phyloP scores from a whole-genome alignment of 2,888 invertebrate species.

The Himalopsyche anomala region DNA sequence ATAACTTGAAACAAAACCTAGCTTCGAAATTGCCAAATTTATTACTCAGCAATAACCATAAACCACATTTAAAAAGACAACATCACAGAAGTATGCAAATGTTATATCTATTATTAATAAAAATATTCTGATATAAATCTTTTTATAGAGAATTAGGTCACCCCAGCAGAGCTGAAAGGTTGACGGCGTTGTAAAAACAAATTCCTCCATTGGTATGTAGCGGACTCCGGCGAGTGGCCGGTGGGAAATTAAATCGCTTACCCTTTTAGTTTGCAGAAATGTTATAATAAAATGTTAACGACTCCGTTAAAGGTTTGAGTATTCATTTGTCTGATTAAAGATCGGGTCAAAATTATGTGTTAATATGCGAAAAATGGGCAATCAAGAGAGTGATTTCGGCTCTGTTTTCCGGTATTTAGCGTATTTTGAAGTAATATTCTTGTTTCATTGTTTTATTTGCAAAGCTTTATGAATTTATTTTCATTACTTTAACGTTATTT shows the following conservation, averaged over 20 bases:
- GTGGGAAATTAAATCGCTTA: slow-evolving; percentile 47
- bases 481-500: not conserved
- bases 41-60: too few species aligned
- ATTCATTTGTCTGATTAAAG: slow-evolving; percentile 49
- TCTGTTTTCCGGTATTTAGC: slow-evolving; percentile 4
- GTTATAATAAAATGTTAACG: slow-evolving; percentile 55
- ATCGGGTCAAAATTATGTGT: slow-evolving; percentile 55
- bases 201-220: not conserved
- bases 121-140: not conserved
- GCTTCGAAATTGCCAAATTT: too few species aligned
- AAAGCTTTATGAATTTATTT: not conserved
- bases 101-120: not conserved
- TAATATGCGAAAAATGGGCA: slow-evolving; percentile 55
- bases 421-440: slow-evolving; percentile 15
- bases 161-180: not conserved
- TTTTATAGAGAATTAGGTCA: not conserved
- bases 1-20: too few species aligned
- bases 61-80: too few species aligned
- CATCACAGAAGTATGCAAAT: not conserved
- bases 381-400: slow-evolving; percentile 46
- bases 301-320: slow-evolving; percentile 48
- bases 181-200: slow-evolving; percentile 19
- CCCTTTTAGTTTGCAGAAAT: slow-evolving; percentile 42
- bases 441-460: slow-evolving; percentile 6
- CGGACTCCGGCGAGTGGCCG: slow-evolving; percentile 30